A percentile compares a stretch with the other conserved stretches of the same genome.
Conservation (phyloP, 2,797 vertebrate species). For the Gambusia yucatana region DNA sequence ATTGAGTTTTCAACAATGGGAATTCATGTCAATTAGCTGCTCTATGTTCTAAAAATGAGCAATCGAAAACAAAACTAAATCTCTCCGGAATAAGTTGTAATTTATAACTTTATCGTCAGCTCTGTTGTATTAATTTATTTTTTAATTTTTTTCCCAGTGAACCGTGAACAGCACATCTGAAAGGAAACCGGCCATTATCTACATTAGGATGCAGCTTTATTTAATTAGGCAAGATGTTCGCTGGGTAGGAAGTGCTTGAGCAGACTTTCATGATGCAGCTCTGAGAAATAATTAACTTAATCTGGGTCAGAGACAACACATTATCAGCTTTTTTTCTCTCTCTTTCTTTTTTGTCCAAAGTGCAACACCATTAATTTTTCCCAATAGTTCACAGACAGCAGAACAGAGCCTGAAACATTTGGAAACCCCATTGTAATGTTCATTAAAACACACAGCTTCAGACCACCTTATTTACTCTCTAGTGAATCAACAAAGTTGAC, state of each 20-base stretch:
- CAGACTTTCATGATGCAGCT: slow-evolving; percentile 22
- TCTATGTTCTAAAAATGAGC: neutral
- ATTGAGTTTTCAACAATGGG: neutral
- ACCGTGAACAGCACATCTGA: slow-evolving; percentile 21
- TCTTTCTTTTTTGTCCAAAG: neutral
- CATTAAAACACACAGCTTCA: neutral
- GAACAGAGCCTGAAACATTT: neutral
- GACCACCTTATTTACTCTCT: neutral
- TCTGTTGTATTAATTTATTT: neutral
- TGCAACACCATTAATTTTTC: neutral
- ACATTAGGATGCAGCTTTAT: neutral
- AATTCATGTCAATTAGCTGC: neutral
- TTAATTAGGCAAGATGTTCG: slow-evolving; percentile 3
- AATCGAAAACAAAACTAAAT: neutral
- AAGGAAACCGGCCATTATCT: slow-evolving; percentile 4
- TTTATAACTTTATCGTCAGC: slow-evolving; percentile 5
- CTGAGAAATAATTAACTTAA: slow-evolving; percentile 27
- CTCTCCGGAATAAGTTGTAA: slow-evolving; percentile 15
- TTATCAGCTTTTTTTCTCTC: neutral
- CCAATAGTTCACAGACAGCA: neutral
- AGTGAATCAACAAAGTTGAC: neutral
- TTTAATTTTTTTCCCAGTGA: slow-evolving; percentile 5
- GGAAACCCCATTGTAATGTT: neutral
- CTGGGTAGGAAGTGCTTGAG: slow-evolving; percentile 29
- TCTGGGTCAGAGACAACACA: slow-evolving; percentile 19